Conservation (phyloP, 2,888 invertebrate genomes). For the Rhimphoctona megacephalus region DNA sequence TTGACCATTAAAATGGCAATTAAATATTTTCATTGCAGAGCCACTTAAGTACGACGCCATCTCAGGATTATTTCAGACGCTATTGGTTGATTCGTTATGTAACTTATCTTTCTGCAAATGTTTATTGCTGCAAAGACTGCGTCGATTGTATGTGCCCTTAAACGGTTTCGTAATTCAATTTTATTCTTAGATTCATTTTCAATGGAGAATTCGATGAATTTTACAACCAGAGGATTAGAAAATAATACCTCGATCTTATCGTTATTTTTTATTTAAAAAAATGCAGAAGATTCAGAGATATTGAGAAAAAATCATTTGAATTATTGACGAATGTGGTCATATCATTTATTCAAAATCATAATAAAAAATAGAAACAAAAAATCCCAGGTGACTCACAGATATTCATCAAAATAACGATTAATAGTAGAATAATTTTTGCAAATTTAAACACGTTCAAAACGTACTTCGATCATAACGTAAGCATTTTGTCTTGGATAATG, state of each 20-base stretch:
- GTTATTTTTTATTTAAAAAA: background rate
- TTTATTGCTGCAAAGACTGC: background rate
- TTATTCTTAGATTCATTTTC: background rate
- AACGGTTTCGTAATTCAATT: background rate
- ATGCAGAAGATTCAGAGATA: background rate
- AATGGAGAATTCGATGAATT: background rate
- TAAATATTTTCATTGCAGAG: slow-evolving; percentile 17
- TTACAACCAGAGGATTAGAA: background rate
- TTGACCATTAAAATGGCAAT: slow-evolving; percentile 32
- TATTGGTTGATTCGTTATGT: slow-evolving; percentile 12
- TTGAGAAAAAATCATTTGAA: background rate
- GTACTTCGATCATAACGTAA: background rate
- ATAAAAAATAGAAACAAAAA: background rate
- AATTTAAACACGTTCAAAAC: background rate
- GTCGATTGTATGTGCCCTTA: background rate
- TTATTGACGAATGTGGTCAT: background rate
- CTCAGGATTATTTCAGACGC: slow-evolving; percentile 1
- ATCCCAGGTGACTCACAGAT: background rate
- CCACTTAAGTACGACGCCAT: background rate
- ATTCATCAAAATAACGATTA: background rate
- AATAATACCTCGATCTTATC: background rate
- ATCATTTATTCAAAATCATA: background rate
- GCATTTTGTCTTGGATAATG: background rate
- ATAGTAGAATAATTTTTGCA: background rate
- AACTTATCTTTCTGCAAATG: background rate